Conservation (phyloP, 64 coral and sea anemone species). For the Stichodactyla helianthus region DNA sequence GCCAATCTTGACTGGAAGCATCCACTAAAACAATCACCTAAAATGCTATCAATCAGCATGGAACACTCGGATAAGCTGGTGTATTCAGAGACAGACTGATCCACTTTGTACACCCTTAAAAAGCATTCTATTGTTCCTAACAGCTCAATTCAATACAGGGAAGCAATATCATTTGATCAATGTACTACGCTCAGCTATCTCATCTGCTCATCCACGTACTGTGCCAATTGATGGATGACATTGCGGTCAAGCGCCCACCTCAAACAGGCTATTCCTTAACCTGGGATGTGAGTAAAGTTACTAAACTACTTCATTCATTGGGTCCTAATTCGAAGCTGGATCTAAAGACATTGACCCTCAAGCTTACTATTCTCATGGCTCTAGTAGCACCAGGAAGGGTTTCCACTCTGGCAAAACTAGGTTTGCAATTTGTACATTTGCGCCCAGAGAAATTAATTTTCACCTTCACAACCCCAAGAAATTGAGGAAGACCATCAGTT, state of each 20-base stretch:
- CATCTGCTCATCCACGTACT: not conserved
- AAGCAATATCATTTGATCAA: slow-evolving; percentile 28
- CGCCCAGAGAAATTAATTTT: slow-evolving; percentile 14
- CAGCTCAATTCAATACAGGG: slow-evolving; percentile 20
- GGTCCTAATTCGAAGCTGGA: not conserved
- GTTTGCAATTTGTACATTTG: slow-evolving; percentile 2
- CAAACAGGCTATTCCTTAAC: slow-evolving; percentile 9
- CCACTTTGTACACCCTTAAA: slow-evolving; percentile 24
- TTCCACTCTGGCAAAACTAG: slow-evolving; percentile 13
- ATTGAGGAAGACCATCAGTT: not conserved
- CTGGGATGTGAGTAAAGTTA: slow-evolving; percentile 15
- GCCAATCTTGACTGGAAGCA: too few relatives aligned
- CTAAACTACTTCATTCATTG: not conserved
- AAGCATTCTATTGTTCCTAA: slow-evolving; percentile 19
- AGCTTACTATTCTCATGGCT: too few relatives aligned
- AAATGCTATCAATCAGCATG: slow-evolving; percentile 36
- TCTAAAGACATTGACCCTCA: not conserved
- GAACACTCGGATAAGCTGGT: slow-evolving; percentile 33
- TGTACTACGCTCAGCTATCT: slow-evolving; percentile 25
- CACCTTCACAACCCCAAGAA: not conserved
- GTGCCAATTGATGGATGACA: slow-evolving; percentile 18
- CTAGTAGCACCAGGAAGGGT: too few relatives aligned
- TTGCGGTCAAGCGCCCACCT: slow-evolving; percentile 1
- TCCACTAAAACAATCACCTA: too few relatives aligned
- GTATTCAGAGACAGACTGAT: slow-evolving; percentile 16